These are phyloP conservation scores for Gadopsis bispinosus DNA, from an alignment of 2,797 vertebrate species.

Conservation along the genomic window DNA sequence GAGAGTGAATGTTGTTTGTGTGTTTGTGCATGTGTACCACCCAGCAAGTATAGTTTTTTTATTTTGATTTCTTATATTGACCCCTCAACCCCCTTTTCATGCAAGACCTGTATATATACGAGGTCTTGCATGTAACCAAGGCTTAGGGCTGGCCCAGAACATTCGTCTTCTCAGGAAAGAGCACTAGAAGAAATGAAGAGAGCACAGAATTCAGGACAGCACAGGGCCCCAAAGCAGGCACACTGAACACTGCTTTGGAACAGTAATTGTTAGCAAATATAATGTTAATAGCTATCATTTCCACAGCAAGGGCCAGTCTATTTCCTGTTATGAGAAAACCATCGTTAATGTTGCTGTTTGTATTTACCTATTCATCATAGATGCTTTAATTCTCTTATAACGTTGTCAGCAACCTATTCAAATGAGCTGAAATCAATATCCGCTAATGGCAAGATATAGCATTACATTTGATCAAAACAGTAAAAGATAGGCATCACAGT, in stretches of 20 bases:
- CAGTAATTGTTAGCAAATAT: constrained; percentile 51
- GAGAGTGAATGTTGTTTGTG: constrained; percentile 77
- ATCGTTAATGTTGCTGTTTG: constrained; percentile 85
- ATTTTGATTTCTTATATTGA: constrained; percentile 27
- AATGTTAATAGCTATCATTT: constrained; percentile 47
- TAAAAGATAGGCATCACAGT: constrained; percentile 35
- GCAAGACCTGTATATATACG: constrained; percentile 26
- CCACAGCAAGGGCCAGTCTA: constrained; percentile 71
- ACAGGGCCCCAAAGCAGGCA: constrained; percentile 71
- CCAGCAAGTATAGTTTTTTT: constrained; percentile 45
- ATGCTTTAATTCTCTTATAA: constrained; percentile 48
- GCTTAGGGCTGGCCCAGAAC: constrained; percentile 61
- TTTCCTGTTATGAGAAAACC: constrained; percentile 55
- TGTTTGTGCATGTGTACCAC: constrained; percentile 65
- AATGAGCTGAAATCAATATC: constrained; percentile 66
- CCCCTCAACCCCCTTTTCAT: constrained; percentile 21
- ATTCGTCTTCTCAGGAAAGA: constrained; percentile 79
- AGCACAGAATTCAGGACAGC: constrained; percentile 75
- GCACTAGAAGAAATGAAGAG: constrained; percentile 65
- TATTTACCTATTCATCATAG: constrained; percentile 80
- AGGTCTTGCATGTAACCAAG: constrained; percentile 29
- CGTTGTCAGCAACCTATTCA: constrained; percentile 46
- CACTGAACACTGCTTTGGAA: constrained; percentile 63
- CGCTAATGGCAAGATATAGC: constrained; percentile 43
- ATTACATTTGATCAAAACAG: constrained; percentile 38